Percentiles rank a stretch among this genome's conserved stretches.
phyloP scores from a whole-genome alignment of 2,888 invertebrate species.

The Cyrtodaria siliqua region DNA sequence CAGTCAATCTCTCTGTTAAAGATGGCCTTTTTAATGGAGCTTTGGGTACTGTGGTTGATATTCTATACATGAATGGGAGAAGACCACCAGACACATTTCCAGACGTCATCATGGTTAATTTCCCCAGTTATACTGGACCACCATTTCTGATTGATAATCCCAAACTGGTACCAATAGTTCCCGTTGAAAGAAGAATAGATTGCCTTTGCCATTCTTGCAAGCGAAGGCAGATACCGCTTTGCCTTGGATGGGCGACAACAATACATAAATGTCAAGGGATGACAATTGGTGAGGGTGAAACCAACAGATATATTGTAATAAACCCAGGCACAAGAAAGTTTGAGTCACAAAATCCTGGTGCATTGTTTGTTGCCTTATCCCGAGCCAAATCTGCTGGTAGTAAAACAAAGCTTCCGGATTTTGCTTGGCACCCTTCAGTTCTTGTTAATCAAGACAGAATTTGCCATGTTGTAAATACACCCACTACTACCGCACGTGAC shows the following conservation, averaged over 20 bases:
- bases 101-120: constrained; percentile 54
- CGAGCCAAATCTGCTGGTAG: constrained; percentile 52
- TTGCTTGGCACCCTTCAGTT: constrained; percentile 56
- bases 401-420: constrained; percentile 39
- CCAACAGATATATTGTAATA: constrained; percentile 32
- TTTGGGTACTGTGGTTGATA: constrained; percentile 50
- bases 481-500: neutral
- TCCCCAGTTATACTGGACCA: constrained; percentile 50
- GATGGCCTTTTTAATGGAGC: constrained; percentile 64
- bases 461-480: constrained; percentile 19
- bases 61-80: neutral
- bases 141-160: constrained; percentile 34
- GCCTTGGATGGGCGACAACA: constrained; percentile 56
- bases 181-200: constrained; percentile 51
- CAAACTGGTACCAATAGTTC: constrained; percentile 47
- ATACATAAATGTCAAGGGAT: constrained; percentile 57
- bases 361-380: constrained; percentile 61
- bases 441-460: constrained; percentile 55
- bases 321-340: constrained; percentile 43
- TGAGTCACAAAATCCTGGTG: constrained; percentile 58
- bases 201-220: constrained; percentile 47
- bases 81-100: neutral
- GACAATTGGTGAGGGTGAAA: constrained; percentile 50
- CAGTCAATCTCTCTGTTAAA: constrained; percentile 30
- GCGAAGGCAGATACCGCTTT: constrained; percentile 53